A percentile compares a stretch with the other conserved stretches of the same genome.
Evolutionary conservation across 2,888 invertebrate genomes (phyloP).

Genomic region (Brenthis ino): DNA sequence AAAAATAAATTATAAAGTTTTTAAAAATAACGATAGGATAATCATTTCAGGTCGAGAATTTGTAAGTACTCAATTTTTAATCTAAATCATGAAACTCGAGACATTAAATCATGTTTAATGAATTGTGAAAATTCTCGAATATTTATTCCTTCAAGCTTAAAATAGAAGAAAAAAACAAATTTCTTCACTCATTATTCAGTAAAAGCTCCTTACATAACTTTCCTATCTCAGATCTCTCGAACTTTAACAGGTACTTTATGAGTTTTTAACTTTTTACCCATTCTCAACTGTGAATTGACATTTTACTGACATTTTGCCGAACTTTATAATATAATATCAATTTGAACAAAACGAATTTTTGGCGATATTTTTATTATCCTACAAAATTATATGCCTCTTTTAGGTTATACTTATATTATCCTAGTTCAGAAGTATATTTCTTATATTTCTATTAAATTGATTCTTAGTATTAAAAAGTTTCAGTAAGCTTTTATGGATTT

Average conservation of each 20-base stretch:
- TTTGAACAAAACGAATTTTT: slow-evolving; percentile 42
- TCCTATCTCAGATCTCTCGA: slow-evolving; percentile 46
- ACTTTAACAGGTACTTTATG: slow-evolving; percentile 39
- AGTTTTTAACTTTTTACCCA: slow-evolving; percentile 25
- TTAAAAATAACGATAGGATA: no score
- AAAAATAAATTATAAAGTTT: no score
- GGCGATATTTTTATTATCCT: slow-evolving; percentile 40
- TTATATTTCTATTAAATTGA: no score
- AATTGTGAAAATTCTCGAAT: background rate
- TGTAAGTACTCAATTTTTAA: no score
- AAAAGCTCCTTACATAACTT: slow-evolving; percentile 47
- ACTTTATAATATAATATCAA: background rate
- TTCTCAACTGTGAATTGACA: slow-evolving; percentile 10
- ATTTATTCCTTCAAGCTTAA: slow-evolving; percentile 4
- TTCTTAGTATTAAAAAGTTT: no score
- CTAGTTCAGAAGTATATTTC: no score
- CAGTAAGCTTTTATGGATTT: no score
- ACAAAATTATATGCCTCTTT: no score
- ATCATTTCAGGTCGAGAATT: no score
- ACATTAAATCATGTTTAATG: no score
- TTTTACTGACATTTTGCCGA: slow-evolving; percentile 10
- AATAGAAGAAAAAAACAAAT: slow-evolving; percentile 29
- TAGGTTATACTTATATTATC: no score
- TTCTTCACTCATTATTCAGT: slow-evolving; percentile 45
- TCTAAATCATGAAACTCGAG: no score